A percentile compares a stretch with the other conserved stretches of the same genome.
Evolutionary conservation across 2,113 vertebrate genomes (phyloP).

Genomic region (Rhynchopsitta pachyrhyncha): DNA sequence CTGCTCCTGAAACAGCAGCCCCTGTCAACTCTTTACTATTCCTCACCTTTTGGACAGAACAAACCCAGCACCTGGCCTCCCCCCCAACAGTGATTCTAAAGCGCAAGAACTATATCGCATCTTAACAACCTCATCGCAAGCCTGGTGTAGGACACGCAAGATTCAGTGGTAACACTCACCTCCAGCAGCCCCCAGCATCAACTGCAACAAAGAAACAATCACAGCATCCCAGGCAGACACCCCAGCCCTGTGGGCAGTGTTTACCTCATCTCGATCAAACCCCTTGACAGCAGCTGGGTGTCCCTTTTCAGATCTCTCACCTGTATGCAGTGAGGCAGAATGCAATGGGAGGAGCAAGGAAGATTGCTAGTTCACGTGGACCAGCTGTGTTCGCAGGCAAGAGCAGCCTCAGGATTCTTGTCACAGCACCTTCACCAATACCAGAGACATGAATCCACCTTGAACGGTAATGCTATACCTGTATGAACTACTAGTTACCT

Average conservation of each 20-base stretch:
- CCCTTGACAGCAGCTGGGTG: background rate
- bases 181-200: background rate
- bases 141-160: background rate
- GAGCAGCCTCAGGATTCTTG: background rate
- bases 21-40: background rate
- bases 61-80: background rate
- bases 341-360: conserved; percentile 7
- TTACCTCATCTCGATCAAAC: background rate
- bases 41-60: background rate
- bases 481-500: background rate
- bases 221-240: background rate
- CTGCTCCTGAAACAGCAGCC: background rate
- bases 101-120: background rate
- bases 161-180: background rate
- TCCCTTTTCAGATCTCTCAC: background rate
- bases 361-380: background rate
- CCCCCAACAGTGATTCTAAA: background rate
- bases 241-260: accelerated
- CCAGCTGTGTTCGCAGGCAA: background rate
- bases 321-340: background rate
- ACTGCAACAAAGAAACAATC: background rate
- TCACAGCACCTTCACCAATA: background rate
- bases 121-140: background rate
- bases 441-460: background rate
- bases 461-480: background rate